phyloP scores from a whole-genome alignment of 2,113 vertebrate genomes.

The Chlorodrepanis virens region DNA sequence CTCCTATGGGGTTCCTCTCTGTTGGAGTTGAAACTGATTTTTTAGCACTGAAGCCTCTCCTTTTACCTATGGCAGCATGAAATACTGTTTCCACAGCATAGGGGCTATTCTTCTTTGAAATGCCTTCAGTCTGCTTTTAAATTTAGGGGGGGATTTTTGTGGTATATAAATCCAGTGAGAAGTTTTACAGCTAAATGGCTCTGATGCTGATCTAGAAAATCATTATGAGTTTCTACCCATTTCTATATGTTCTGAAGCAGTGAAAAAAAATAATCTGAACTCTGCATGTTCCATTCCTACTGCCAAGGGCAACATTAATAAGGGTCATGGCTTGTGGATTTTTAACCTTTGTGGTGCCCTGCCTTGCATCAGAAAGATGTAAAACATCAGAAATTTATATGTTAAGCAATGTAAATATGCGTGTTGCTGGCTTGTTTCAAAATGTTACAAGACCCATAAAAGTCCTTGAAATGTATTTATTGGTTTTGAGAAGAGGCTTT shows the following conservation, averaged over 20 bases:
- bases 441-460: background rate
- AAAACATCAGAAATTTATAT: background rate
- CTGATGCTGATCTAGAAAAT: background rate
- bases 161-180: background rate
- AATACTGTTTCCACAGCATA: background rate
- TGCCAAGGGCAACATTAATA: background rate
- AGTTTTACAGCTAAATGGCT: background rate
- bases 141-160: background rate
- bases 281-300: background rate
- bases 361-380: background rate
- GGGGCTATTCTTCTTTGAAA: background rate
- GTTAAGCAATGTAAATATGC: background rate
- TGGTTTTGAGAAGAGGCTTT: background rate
- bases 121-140: background rate
- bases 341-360: background rate
- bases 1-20: background rate
- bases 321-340: background rate
- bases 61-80: background rate
- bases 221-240: background rate
- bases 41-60: background rate
- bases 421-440: background rate
- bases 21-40: background rate
- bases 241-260: background rate
- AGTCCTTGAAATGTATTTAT: background rate
- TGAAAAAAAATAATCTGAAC: background rate